phyloP scores from a whole-genome alignment of 2,888 invertebrate genomes.

The Aricia artaxerxes region DNA sequence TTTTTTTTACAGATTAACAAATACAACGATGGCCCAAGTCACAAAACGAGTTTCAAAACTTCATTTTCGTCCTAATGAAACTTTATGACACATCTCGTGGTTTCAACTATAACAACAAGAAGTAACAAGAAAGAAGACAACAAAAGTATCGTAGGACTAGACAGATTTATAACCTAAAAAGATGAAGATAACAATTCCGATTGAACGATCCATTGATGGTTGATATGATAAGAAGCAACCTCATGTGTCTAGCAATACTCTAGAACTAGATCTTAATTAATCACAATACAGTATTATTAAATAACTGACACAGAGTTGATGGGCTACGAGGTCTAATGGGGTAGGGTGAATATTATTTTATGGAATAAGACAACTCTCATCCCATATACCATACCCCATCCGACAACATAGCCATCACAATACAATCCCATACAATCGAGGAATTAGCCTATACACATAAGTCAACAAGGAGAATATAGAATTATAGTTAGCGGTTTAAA shows the following conservation, averaged over 20 bases:
- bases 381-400: not conserved
- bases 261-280: slow-evolving; percentile 12
- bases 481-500: slow-evolving; percentile 65
- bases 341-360: not conserved
- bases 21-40: not conserved
- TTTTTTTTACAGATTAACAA: not conserved
- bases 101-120: not conserved
- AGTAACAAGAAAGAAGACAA: not conserved
- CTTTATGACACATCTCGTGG: not conserved
- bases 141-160: not conserved
- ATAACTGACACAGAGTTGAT: slow-evolving; percentile 19
- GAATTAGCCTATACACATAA: slow-evolving; percentile 65
- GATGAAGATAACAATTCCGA: not conserved
- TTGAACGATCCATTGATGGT: slow-evolving; percentile 6
- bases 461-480: slow-evolving; percentile 76
- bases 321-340: not conserved
- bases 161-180: not conserved
- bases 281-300: slow-evolving; percentile 27
- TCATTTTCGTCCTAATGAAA: not conserved
- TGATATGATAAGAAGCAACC: slow-evolving; percentile 22
- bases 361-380: not conserved
- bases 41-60: not conserved
- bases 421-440: slow-evolving; percentile 18
- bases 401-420: not conserved
- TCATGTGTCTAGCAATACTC: slow-evolving; percentile 14